Percentiles rank a stretch among this genome's conserved stretches.
Conservation (phyloP, 1,140 invertebrate genomes). For the Caenorhabditis tropicalis region DNA sequence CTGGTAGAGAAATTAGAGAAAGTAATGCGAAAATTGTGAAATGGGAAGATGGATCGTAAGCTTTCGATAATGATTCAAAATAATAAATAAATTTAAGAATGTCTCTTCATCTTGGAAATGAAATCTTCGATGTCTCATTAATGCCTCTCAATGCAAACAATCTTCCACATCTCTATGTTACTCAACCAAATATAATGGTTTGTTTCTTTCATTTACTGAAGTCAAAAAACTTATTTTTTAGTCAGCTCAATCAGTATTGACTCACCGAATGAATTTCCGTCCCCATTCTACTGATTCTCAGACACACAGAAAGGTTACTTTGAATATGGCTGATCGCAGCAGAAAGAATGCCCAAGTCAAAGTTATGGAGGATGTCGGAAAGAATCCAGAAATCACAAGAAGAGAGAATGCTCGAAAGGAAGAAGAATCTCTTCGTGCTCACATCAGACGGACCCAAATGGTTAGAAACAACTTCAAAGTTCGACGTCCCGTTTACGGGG, state of each 20-base stretch:
- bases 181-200: constrained; percentile 74
- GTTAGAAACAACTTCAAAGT: constrained; percentile 57
- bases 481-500: constrained; percentile 46
- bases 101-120: constrained; percentile 93
- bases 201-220: constrained; percentile 17
- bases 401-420: constrained; percentile 66
- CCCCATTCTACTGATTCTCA: constrained; percentile 61
- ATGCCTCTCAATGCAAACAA: constrained; percentile 87
- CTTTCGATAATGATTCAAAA: background rate
- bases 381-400: constrained; percentile 22
- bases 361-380: constrained; percentile 79
- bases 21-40: constrained; percentile 93
- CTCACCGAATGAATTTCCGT: constrained; percentile 93
- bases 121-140: constrained; percentile 96
- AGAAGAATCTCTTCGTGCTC: constrained; percentile 67
- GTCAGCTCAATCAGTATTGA: constrained; percentile 94
- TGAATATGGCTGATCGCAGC: constrained; percentile 94
- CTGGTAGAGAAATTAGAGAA: constrained; percentile 84
- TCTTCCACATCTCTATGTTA: constrained; percentile 85
- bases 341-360: constrained; percentile 95
- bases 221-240: constrained; percentile 80
- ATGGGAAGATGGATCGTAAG: constrained; percentile 89
- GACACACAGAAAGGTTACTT: constrained; percentile 85
- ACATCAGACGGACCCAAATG: constrained; percentile 60
- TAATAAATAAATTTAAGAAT: constrained; percentile 80